These are phyloP conservation scores for Artibeus lituratus DNA, from an alignment of 2,797 vertebrate genomes.

Conservation along the genomic window DNA sequence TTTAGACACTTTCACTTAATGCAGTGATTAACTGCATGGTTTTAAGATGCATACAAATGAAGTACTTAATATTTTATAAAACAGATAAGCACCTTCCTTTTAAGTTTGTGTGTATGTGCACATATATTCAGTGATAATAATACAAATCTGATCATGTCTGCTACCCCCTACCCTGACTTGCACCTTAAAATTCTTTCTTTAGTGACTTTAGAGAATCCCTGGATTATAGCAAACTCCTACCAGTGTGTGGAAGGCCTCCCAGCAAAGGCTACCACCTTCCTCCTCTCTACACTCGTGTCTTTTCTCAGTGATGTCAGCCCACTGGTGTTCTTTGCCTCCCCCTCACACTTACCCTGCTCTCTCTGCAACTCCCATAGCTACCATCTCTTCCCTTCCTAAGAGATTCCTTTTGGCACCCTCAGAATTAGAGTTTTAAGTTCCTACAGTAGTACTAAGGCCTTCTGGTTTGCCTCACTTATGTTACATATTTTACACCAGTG, in stretches of 20 bases:
- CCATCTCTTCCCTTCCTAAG: neutral
- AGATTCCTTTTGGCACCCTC: neutral
- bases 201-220: neutral
- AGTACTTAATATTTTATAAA: neutral
- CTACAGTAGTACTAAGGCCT: neutral
- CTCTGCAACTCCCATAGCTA: neutral
- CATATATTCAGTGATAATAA: neutral
- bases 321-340: neutral
- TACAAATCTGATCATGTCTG: neutral
- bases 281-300: neutral
- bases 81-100: neutral
- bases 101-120: neutral
- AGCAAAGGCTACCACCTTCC: neutral
- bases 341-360: neutral
- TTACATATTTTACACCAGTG: neutral
- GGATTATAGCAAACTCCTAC: neutral
- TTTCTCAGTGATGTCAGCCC: neutral
- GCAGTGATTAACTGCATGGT: neutral
- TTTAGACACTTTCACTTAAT: neutral
- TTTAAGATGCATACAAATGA: neutral
- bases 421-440: neutral
- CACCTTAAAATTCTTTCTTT: neutral
- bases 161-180: rapidly evolving
- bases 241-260: neutral
- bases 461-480: neutral